Evolutionary conservation across 2,797 vertebrate species (phyloP).

Genomic region (Eulemur rubriventer): DNA sequence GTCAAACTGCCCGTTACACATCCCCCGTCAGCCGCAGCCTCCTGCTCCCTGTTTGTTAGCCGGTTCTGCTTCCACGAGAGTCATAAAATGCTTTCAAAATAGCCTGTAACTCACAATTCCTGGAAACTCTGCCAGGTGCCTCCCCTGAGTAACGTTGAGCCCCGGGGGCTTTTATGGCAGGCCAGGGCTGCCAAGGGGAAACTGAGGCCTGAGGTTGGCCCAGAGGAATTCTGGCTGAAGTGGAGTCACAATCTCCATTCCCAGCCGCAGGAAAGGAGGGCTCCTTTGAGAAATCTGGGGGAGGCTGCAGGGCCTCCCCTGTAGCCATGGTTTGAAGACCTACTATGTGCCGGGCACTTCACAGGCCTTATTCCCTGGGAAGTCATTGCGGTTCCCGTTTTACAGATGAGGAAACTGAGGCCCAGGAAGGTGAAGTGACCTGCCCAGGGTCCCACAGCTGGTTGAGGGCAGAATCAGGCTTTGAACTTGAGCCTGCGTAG

Average conservation of each 20-base stretch:
- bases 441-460: not conserved
- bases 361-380: not conserved
- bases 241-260: not conserved
- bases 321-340: not conserved
- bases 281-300: not conserved
- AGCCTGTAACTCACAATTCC: constrained; percentile 58
- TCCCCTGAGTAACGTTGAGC: not conserved
- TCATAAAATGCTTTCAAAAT: constrained; percentile 71
- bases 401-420: not conserved
- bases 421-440: not conserved
- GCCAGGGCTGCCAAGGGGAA: not conserved
- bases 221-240: not conserved
- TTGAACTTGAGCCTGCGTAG: not conserved
- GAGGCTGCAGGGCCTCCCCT: not conserved
- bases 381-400: not conserved
- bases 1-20: not conserved
- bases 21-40: constrained; percentile 48
- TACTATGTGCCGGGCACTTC: not conserved
- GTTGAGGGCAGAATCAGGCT: not conserved
- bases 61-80: constrained; percentile 71
- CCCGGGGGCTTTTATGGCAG: not conserved
- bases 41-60: constrained; percentile 66
- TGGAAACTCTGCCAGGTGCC: constrained; percentile 56
- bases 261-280: not conserved
- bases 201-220: not conserved